Percentiles rank a stretch among this genome's conserved stretches.
Evolutionary conservation across 2,888 invertebrate species (phyloP).

Genomic region (Caenorhabditis angaria): DNA sequence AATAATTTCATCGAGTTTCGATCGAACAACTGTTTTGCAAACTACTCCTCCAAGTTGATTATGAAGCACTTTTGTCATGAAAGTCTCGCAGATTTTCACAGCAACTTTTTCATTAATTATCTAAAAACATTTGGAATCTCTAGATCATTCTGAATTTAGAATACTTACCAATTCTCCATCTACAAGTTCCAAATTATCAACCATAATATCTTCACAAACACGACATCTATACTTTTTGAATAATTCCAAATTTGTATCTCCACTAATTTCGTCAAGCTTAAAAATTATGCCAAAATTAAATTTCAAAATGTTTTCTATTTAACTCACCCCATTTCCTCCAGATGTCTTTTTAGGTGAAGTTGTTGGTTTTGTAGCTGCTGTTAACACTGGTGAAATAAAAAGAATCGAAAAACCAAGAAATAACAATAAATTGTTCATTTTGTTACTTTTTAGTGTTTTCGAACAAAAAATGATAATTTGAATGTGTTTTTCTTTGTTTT

Average conservation of each 20-base stretch:
- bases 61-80: conserved; percentile 22
- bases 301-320: not conserved
- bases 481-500: not conserved
- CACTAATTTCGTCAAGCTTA: conserved; percentile 5
- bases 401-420: not conserved
- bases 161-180: conserved; percentile 29
- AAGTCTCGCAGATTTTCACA: conserved; percentile 24
- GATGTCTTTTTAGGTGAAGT: not conserved
- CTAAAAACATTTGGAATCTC: conserved; percentile 8
- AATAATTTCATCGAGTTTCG: conserved; percentile 24
- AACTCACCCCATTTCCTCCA: not conserved
- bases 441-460: not conserved
- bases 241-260: conserved; percentile 19
- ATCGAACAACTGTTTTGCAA: conserved; percentile 22
- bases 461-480: conserved; percentile 1
- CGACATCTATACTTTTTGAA: conserved; percentile 30
- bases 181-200: conserved; percentile 22
- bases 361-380: not conserved
- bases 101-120: conserved; percentile 26
- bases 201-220: conserved; percentile 26
- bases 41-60: conserved; percentile 24
- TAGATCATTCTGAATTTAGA: not conserved
- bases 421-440: not conserved
- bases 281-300: not conserved
- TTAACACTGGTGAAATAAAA: not conserved